Conservation (phyloP, 2,797 vertebrate genomes). For the Lagodon rhomboides region DNA sequence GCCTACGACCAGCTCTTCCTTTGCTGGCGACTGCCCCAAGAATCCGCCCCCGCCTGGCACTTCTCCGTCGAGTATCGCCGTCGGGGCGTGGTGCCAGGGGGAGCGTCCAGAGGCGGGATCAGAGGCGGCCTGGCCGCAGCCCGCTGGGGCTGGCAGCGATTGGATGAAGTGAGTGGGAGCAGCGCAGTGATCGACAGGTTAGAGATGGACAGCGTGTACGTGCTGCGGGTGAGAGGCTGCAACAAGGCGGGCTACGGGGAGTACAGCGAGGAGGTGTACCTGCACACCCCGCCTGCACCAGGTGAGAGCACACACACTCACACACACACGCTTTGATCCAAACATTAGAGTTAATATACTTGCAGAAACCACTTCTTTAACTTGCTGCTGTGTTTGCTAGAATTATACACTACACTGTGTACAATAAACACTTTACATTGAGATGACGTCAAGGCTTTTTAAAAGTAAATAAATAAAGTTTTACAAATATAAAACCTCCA, state of each 20-base stretch:
- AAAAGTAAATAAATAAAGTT: no score
- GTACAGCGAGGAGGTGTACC: slow-evolving; percentile 96
- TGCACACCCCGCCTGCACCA: slow-evolving; percentile 94
- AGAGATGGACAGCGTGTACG: slow-evolving; percentile 95
- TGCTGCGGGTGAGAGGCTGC: slow-evolving; percentile 93
- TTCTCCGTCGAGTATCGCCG: slow-evolving; percentile 95
- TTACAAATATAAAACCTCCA: no score
- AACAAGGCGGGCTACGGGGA: slow-evolving; percentile 96
- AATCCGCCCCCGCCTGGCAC: slow-evolving; percentile 93
- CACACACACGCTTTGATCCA: background rate
- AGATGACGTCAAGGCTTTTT: no score
- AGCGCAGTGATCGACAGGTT: slow-evolving; percentile 93
- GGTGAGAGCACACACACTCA: slow-evolving; percentile 80
- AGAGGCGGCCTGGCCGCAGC: slow-evolving; percentile 87
- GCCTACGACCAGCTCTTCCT: slow-evolving; percentile 98
- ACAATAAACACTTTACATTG: no score
- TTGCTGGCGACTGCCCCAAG: slow-evolving; percentile 93
- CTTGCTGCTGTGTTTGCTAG: no score
- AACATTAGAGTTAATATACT: background rate
- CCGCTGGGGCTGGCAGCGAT: slow-evolving; percentile 93
- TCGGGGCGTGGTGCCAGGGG: slow-evolving; percentile 86
- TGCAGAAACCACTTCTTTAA: no score
- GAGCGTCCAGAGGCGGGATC: slow-evolving; percentile 86
- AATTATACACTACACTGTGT: no score
- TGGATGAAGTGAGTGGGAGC: slow-evolving; percentile 92